phyloP scores from a whole-genome alignment of 2,888 invertebrate species.

The Drosophila pseudotalamancana region DNA sequence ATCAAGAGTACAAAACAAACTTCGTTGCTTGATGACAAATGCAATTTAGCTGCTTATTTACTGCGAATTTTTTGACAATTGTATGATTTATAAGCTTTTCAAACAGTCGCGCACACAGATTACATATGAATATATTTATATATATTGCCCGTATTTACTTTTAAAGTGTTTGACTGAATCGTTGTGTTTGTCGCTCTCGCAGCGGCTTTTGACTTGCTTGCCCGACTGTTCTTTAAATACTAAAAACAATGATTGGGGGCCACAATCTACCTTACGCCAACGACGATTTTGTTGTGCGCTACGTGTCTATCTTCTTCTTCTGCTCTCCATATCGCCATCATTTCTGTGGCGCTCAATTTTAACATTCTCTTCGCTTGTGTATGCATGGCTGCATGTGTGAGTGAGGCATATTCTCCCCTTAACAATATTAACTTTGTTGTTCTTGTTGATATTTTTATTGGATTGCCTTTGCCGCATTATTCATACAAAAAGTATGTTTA shows the following conservation, averaged over 20 bases:
- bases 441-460: slow-evolving; percentile 27
- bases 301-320: slow-evolving; percentile 55
- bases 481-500: slow-evolving; percentile 9
- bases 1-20: slow-evolving; percentile 37
- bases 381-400: neutral
- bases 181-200: slow-evolving; percentile 44
- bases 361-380: slow-evolving; percentile 29
- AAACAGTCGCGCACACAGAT: slow-evolving; percentile 6
- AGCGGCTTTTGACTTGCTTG: slow-evolving; percentile 75
- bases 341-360: slow-evolving; percentile 36
- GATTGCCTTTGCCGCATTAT: slow-evolving; percentile 18
- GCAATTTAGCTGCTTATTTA: slow-evolving; percentile 38
- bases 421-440: slow-evolving; percentile 8
- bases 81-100: slow-evolving; percentile 37
- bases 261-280: slow-evolving; percentile 60
- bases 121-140: slow-evolving; percentile 1
- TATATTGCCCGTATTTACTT: slow-evolving; percentile 66
- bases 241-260: slow-evolving; percentile 67
- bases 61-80: slow-evolving; percentile 38
- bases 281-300: slow-evolving; percentile 53
- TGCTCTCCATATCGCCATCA: slow-evolving; percentile 48
- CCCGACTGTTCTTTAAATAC: slow-evolving; percentile 80
- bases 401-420: slow-evolving; percentile 27
- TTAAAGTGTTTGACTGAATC: slow-evolving; percentile 54
- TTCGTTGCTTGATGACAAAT: slow-evolving; percentile 41